phyloP scores from a whole-genome alignment of 2,113 vertebrate genomes.

The Microtus pennsylvanicus region DNA sequence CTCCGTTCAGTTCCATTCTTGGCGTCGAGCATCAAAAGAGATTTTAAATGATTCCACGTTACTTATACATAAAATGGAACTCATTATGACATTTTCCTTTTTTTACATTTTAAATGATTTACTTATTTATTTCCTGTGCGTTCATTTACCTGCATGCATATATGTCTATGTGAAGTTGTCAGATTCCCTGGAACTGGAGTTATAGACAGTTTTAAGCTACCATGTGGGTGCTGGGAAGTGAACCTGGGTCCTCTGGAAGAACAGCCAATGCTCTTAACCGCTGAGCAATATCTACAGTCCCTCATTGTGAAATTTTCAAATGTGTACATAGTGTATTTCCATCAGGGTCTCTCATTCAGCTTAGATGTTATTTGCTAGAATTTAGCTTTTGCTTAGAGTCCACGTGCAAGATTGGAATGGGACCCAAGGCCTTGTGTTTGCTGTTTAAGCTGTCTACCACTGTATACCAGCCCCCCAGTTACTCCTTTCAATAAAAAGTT shows the following conservation, averaged over 20 bases:
- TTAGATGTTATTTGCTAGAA: background rate
- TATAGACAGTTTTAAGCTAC: background rate
- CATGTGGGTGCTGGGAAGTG: background rate
- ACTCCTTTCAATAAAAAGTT: background rate
- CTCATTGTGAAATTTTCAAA: background rate
- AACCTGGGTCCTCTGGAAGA: background rate
- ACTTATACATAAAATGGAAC: background rate
- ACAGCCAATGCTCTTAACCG: no score
- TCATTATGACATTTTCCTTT: background rate
- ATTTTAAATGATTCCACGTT: background rate
- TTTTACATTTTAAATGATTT: background rate
- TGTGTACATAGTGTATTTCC: no score
- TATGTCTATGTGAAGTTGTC: background rate
- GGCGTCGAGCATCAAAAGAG: background rate
- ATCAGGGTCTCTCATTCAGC: background rate
- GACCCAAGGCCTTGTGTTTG: background rate
- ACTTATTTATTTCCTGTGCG: background rate
- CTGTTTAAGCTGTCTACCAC: background rate
- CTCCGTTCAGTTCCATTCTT: accelerated
- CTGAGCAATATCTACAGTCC: background rate
- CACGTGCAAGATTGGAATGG: background rate
- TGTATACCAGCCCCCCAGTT: background rate
- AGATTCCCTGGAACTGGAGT: background rate
- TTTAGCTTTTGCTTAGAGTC: background rate
- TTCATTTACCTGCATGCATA: background rate